phyloP scores from a whole-genome alignment of 2,113 vertebrate genomes.

The Dasyprocta punctata region DNA sequence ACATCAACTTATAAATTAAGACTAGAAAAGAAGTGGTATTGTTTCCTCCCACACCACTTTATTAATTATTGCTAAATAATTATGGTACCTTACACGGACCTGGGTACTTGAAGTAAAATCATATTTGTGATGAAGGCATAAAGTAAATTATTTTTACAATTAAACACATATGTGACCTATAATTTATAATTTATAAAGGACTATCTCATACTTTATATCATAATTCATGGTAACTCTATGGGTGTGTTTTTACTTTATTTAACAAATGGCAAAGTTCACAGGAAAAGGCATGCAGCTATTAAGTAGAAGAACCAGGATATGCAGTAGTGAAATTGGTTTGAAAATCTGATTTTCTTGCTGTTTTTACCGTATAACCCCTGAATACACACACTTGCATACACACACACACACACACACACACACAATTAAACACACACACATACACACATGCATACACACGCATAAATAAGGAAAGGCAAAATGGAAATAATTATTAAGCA shows the following conservation, averaged over 20 bases:
- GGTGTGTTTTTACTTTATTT: neutral
- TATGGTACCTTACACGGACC: neutral
- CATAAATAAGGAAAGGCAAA: neutral
- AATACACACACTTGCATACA: neutral
- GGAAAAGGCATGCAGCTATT: neutral
- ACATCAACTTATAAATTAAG: conserved; percentile 56
- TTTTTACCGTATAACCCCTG: neutral
- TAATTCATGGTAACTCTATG: neutral
- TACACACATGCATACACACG: neutral
- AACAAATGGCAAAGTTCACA: neutral
- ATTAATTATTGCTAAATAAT: conserved; percentile 13
- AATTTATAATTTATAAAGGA: neutral
- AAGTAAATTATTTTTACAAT: conserved; percentile 33
- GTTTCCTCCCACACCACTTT: conserved; percentile 30
- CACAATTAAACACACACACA: neutral
- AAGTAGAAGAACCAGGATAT: neutral
- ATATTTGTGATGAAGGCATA: neutral
- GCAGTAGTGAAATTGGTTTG: neutral
- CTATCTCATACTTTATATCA: neutral
- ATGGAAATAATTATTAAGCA: neutral
- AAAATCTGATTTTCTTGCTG: neutral
- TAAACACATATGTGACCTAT: neutral
- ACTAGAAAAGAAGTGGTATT: conserved; percentile 37
- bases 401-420: neutral
- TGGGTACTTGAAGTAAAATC: conserved; percentile 4